Percentiles rank a stretch among this genome's conserved stretches.
These are phyloP conservation scores for Drosophila varians DNA, from an alignment of 1,140 invertebrate species.

Conservation along the genomic window DNA sequence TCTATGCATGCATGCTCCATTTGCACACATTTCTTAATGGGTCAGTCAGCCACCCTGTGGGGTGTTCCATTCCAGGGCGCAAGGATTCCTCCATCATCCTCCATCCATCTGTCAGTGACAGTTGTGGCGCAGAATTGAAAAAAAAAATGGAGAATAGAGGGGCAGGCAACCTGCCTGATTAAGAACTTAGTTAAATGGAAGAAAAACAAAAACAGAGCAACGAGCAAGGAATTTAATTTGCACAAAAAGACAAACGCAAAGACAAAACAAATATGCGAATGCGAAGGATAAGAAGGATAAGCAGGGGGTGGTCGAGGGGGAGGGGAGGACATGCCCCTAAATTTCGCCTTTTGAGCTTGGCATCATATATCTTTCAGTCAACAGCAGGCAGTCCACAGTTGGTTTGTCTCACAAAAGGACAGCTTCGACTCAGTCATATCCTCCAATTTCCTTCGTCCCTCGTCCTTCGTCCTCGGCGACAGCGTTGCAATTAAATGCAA, in stretches of 20 bases:
- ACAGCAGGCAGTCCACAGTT: constrained; percentile 45
- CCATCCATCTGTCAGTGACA: constrained; percentile 45
- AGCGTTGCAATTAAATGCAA: constrained; percentile 73
- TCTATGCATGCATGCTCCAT: constrained; percentile 27
- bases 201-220: constrained; percentile 40
- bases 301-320: background rate
- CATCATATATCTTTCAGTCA: constrained; percentile 54
- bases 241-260: constrained; percentile 36
- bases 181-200: constrained; percentile 62
- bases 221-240: constrained; percentile 51
- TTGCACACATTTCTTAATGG: constrained; percentile 38
- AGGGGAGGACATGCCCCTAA: constrained; percentile 22
- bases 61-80: background rate
- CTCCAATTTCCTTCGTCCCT: constrained; percentile 4
- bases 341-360: constrained; percentile 43
- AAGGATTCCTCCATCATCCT: background rate
- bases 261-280: constrained; percentile 36
- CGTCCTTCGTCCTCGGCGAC: constrained; percentile 21
- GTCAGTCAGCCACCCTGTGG: constrained; percentile 21
- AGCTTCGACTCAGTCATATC: constrained; percentile 1
- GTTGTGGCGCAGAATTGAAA: constrained; percentile 7
- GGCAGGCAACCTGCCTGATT: constrained; percentile 44
- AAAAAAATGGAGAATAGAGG: too few relatives aligned
- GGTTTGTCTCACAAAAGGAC: constrained; percentile 54
- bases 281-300: background rate